Base-by-base conservation (phyloP, 1,140 invertebrate species). In the Papilio helenus region DNA sequence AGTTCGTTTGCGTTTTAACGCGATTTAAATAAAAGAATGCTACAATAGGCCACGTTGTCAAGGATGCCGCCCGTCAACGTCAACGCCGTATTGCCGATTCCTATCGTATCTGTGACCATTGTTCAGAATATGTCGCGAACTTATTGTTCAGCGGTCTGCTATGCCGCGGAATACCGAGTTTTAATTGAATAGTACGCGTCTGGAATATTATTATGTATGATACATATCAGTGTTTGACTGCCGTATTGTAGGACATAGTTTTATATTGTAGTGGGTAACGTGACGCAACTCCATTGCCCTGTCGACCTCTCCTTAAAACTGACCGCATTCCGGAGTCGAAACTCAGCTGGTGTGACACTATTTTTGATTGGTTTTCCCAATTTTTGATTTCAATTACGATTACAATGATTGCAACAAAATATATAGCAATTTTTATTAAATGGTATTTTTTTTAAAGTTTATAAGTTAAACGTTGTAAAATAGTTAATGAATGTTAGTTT, bases 61-160 rank as follows among this genome's bases (percentile, higher is more conserved):
- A 85, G 83, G 84, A 87, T 88, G 81, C 80, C 72, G 85, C 84
- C 86, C 85, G 79, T 81, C 80, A 79, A 89, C 92, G 91, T 93
- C 91, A 92, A 80, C 81, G 46, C 79, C 86, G 88, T 86, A 90
- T 94, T 93, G 90, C 81, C 85, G 91, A 94, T 94, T 94, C 92
- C 81, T 91, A 91, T 93, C 92, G 87, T 91, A 91, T 88, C 87
- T 90, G 87, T 72, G 83, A 88, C 92, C 86, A 94, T 94, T 94
- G 92, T 94, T 94, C 91, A 91, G 87, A 93, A 94, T 94, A 94
- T 87, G 92, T 94, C 92, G 84, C 92, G 88, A 71, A 85, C 86
- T 89, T 92, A 93, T 94, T 94, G 91, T 93, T 92, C 84, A 84
- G 68, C 80, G 85, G 85, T 83, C 86, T 88, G 80, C 84, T 82